Conservation (phyloP, 2,888 invertebrate genomes). For the Yponomeuta sedellus region DNA sequence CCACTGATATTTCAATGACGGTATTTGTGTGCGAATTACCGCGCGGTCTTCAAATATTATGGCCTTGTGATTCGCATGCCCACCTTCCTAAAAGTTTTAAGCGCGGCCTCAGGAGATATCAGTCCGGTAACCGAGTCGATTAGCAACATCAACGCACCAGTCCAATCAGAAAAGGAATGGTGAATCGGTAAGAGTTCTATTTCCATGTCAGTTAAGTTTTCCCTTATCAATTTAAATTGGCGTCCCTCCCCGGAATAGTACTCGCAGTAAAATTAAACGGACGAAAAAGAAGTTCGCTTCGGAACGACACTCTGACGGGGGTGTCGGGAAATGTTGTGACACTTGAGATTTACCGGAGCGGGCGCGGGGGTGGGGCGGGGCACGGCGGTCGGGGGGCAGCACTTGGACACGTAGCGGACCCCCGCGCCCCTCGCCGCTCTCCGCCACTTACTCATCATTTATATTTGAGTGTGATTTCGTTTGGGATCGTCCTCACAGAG, state of each 20-base stretch:
- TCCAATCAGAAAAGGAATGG: not conserved
- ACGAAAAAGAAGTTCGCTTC: slow-evolving; percentile 39
- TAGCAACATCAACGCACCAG: not conserved
- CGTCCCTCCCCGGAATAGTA: slow-evolving; percentile 21
- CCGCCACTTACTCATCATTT: slow-evolving; percentile 68
- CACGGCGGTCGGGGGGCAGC: slow-evolving; percentile 28
- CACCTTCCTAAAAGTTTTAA: not conserved
- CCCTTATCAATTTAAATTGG: slow-evolving; percentile 19
- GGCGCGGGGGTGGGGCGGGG: slow-evolving; percentile 34
- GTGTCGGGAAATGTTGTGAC: slow-evolving; percentile 50
- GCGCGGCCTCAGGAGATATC: not conserved
- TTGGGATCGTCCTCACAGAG: slow-evolving; percentile 57
- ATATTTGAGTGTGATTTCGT: slow-evolving; percentile 71
- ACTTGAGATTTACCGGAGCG: slow-evolving; percentile 58
- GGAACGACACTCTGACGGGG: slow-evolving; percentile 42
- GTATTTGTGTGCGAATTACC: slow-evolving; percentile 12
- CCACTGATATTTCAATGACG: slow-evolving; percentile 15
- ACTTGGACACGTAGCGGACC: slow-evolving; percentile 63
- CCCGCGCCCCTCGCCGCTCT: slow-evolving; percentile 27
- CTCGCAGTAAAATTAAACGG: slow-evolving; percentile 38
- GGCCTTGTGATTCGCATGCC: not conserved
- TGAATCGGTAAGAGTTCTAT: slow-evolving; percentile 4
- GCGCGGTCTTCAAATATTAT: not conserved
- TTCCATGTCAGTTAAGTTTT: slow-evolving; percentile 13
- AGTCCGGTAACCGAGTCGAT: not conserved